Evolutionary conservation across 1,140 invertebrate genomes (phyloP).

Genomic region (Drosophila repletoides): DNA sequence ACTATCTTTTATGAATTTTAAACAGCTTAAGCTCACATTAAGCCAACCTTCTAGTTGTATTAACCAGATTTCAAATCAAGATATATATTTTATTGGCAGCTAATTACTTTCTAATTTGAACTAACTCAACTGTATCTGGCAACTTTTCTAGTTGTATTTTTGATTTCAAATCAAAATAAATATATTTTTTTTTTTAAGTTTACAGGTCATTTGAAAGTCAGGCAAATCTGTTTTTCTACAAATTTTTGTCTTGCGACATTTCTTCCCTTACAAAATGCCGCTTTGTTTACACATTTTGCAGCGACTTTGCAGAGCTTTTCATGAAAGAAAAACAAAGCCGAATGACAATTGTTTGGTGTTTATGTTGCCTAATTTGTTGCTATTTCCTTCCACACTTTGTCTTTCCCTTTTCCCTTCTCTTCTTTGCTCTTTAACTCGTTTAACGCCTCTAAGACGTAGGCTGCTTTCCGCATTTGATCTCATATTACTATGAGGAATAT

Average conservation of each 20-base stretch:
- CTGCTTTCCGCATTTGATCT: conserved; percentile 20
- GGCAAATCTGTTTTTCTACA: not conserved
- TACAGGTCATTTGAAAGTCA: not conserved
- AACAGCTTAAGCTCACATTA: too few relatives aligned
- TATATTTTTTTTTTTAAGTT: too few relatives aligned
- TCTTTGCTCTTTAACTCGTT: not conserved
- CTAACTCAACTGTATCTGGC: too few relatives aligned
- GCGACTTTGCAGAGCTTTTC: conserved; percentile 20
- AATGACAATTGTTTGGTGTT: conserved; percentile 35
- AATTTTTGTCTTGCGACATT: conserved; percentile 4
- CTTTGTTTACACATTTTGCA: conserved; percentile 29
- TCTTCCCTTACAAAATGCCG: conserved; percentile 10
- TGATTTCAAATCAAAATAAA: not conserved
- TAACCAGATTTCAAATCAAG: too few relatives aligned
- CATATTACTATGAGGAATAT: not conserved
- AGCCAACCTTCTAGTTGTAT: too few relatives aligned
- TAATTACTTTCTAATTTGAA: too few relatives aligned
- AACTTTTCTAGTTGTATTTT: too few relatives aligned
- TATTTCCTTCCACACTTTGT: conserved; percentile 10
- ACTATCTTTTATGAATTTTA: too few relatives aligned
- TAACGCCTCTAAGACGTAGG: not conserved
- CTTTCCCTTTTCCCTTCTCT: not conserved
- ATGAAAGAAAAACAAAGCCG: conserved; percentile 4
- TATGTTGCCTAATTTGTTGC: conserved; percentile 39
- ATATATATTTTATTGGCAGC: too few relatives aligned